These are phyloP conservation scores for Pempheris klunzingeri DNA, from an alignment of 2,797 vertebrate species.

Conservation along the genomic window DNA sequence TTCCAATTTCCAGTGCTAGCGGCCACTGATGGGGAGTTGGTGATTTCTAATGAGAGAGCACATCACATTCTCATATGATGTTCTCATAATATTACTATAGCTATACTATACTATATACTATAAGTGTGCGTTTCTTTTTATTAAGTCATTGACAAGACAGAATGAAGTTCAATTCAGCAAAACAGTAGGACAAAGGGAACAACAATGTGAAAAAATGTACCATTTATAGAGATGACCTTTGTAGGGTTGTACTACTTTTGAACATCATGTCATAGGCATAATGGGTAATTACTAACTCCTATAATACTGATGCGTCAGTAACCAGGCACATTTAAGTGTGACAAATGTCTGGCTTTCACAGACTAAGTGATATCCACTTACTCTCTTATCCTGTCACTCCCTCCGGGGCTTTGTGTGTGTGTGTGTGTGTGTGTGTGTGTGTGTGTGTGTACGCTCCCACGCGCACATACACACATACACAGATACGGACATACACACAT, in stretches of 20 bases:
- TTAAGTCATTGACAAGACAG: background rate
- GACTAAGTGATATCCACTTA: constrained; percentile 44
- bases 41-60: background rate
- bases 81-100: background rate
- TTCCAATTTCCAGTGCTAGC: background rate
- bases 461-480: background rate
- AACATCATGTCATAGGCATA: background rate
- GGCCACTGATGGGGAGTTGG: background rate
- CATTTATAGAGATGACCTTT: constrained; percentile 17
- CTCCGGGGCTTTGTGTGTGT: constrained; percentile 10
- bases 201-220: background rate
- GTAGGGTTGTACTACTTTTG: background rate
- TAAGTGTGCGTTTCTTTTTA: background rate
- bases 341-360: constrained; percentile 48
- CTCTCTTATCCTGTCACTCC: constrained; percentile 39
- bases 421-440: constrained; percentile 21
- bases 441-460: constrained; percentile 1
- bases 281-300: constrained; percentile 27
- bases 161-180: background rate
- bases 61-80: constrained; percentile 2
- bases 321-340: constrained; percentile 47
- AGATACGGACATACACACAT: no score
- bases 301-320: constrained; percentile 31
- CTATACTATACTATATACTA: no score
- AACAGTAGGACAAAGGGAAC: background rate